Base-by-base conservation (phyloP, 1,140 invertebrate genomes). In the Drosophila grimshawi region DNA sequence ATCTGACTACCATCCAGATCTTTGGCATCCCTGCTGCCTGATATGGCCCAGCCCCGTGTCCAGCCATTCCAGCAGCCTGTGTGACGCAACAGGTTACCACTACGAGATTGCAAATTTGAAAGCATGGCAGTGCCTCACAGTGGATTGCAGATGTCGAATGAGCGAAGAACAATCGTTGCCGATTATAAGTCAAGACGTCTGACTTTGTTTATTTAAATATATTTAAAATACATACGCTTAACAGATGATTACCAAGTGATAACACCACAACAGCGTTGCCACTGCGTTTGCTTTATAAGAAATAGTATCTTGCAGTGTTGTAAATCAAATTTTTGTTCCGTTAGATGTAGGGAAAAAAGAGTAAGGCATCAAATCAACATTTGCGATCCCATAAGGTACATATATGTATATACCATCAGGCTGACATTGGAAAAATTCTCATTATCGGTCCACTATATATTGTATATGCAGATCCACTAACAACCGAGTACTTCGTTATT, bases 1-100 rank as follows among this genome's bases (percentile, higher is more conserved):
- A 98, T 94, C 83, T 93, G 53, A 3, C 76, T 76, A 5, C 45
- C 64, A 45, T 46, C 51, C 11, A 46, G 5, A 4, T 72, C 43
- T 37, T 65, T 67, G 41, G 2, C 49, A 37, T 49, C 33, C 19
- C 48, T 68, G 11, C 39, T 56, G 33, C 29, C 6, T 7, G 52
- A 33, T 27, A 37, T 75, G 6, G 69, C 41, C 45, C 57, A 81
- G 30, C 66, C 53, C 48, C 66, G 65, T 6, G 57, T 46, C 49
- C 61, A 75, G 46, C 19, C 32, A 61, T 19, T 29, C 27, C 19
- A 30, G 11, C 65, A 69, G 41, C 68, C 52, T 33, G 63, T 78
- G 66, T 86, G 80, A 77, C 76, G 82, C 73, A 86, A 81, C 62
- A 78, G 65, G 64, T 72, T 62, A 46, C 37, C 60, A 33, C 60